These are phyloP conservation scores for Gadopsis marmoratus DNA, from an alignment of 2,797 vertebrate genomes.

Conservation along the genomic window DNA sequence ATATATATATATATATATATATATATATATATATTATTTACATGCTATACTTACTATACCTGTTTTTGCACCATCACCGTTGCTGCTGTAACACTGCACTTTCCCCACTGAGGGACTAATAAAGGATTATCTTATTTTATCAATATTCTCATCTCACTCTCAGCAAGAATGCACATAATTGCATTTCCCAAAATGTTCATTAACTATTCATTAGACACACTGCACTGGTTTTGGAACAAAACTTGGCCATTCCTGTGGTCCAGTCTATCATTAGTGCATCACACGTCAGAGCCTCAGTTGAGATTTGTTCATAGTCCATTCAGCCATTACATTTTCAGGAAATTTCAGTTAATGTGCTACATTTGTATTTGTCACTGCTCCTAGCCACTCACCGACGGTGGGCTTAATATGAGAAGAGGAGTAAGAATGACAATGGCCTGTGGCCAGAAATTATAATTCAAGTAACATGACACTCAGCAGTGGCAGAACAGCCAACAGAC, in stretches of 20 bases:
- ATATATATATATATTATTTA: no score
- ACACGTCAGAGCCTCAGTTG: neutral
- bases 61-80: no score
- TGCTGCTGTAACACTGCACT: no score
- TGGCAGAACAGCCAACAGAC: slow-evolving; percentile 25
- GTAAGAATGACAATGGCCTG: slow-evolving; percentile 23
- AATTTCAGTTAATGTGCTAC: slow-evolving; percentile 18
- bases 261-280: neutral
- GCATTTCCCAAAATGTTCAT: neutral
- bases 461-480: slow-evolving; percentile 39
- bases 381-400: slow-evolving; percentile 23
- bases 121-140: no score
- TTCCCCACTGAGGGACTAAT: no score
- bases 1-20: no score
- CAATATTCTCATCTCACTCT: neutral
- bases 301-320: slow-evolving; percentile 9
- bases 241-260: neutral
- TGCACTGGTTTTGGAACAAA: neutral
- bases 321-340: slow-evolving; percentile 1
- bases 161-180: neutral
- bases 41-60: no score
- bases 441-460: slow-evolving; percentile 51
- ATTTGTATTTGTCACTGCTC: slow-evolving; percentile 40
- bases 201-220: neutral
- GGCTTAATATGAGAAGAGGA: slow-evolving; percentile 34